Evolutionary conservation across 2,113 vertebrate species (phyloP).

Genomic region (Eulemur macaco): DNA sequence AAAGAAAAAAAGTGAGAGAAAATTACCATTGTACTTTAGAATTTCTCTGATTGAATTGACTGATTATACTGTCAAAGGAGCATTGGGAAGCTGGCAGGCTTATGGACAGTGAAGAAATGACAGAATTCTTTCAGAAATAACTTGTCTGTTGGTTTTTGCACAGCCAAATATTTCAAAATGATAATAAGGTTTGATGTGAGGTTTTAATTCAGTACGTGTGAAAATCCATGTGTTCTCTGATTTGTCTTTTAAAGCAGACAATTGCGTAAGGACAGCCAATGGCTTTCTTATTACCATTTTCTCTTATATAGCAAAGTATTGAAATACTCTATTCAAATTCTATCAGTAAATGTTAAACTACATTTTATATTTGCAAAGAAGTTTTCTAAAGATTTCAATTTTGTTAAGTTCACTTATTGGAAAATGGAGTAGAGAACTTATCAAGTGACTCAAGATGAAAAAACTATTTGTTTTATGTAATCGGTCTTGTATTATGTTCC

Average conservation of each 20-base stretch:
- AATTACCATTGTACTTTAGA: conserved; percentile 92
- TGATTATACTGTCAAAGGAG: conserved; percentile 89
- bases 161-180: conserved; percentile 81
- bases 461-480: conserved; percentile 26
- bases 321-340: not conserved
- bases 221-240: conserved; percentile 68
- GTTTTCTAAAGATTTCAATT: not conserved
- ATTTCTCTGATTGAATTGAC: conserved; percentile 92
- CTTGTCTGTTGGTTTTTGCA: conserved; percentile 77
- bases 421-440: not conserved
- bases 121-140: conserved; percentile 77
- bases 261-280: conserved; percentile 3
- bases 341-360: conserved; percentile 39
- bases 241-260: conserved; percentile 65
- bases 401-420: not conserved
- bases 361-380: conserved; percentile 40
- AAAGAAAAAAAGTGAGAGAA: conserved; percentile 86
- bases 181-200: conserved; percentile 75
- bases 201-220: conserved; percentile 76
- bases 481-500: not conserved
- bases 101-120: conserved; percentile 79
- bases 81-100: conserved; percentile 80
- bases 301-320: conserved; percentile 31
- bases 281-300: conserved; percentile 35
- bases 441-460: not conserved